phyloP scores from a whole-genome alignment of 1,140 invertebrate species.

The Harlomillsia oculata region DNA sequence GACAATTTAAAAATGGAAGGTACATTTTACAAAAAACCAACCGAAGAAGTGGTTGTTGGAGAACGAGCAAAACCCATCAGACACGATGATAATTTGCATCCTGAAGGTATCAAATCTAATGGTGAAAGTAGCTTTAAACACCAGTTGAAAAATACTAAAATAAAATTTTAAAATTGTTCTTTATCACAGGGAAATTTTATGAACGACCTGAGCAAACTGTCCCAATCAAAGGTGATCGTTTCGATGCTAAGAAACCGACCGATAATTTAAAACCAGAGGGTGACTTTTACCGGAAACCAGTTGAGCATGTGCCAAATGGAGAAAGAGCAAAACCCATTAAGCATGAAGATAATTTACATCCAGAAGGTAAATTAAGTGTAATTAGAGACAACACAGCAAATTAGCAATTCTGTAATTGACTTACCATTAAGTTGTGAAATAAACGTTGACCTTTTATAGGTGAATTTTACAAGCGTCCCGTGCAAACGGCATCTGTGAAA shows the following conservation, averaged over 20 bases:
- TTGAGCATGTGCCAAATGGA: slow-evolving; percentile 24
- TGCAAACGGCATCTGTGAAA: not conserved
- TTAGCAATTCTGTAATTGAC: no score
- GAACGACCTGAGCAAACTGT: slow-evolving; percentile 39
- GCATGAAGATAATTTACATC: slow-evolving; percentile 44
- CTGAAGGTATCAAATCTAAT: no score
- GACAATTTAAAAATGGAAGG: slow-evolving; percentile 43
- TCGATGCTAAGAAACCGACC: slow-evolving; percentile 46
- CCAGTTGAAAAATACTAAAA: no score
- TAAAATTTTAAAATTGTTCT: no score
- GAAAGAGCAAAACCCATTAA: slow-evolving; percentile 39
- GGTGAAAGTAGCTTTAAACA: no score
- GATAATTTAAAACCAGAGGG: slow-evolving; percentile 58
- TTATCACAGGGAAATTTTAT: no score
- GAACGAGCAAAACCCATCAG: slow-evolving; percentile 42
- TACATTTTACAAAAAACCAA: slow-evolving; percentile 41
- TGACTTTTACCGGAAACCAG: slow-evolving; percentile 10
- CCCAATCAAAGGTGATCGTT: slow-evolving; percentile 40
- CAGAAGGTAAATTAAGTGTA: not conserved
- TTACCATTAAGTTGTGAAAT: no score
- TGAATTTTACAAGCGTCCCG: slow-evolving; percentile 38
- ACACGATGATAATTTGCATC: slow-evolving; percentile 51
- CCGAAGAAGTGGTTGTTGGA: slow-evolving; percentile 37
- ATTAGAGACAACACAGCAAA: no score
- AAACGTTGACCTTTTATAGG: slow-evolving; percentile 38